phyloP scores from a whole-genome alignment of 2,797 vertebrate genomes.

The Neostethus bicornis region DNA sequence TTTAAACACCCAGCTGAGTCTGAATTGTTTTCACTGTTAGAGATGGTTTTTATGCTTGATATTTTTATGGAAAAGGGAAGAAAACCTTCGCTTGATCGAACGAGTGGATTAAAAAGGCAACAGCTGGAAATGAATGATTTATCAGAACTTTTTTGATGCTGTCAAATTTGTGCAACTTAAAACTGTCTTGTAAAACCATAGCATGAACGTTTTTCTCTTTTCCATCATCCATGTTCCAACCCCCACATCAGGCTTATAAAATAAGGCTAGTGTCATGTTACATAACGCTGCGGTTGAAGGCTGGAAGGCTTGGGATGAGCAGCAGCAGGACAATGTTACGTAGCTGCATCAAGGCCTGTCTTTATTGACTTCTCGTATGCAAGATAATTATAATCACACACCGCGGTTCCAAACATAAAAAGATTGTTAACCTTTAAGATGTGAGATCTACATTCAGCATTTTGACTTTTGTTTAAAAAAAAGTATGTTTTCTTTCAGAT shows the following conservation, averaged over 20 bases:
- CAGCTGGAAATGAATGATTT: not conserved
- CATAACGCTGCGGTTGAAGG: conserved; percentile 37
- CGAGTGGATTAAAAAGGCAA: conserved; percentile 1
- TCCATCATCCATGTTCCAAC: conserved; percentile 32
- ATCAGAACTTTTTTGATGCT: conserved; percentile 4
- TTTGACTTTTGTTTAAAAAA: not conserved
- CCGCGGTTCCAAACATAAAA: not conserved
- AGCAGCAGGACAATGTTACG: conserved; percentile 23
- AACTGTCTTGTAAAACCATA: conserved; percentile 19
- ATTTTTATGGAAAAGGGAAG: conserved; percentile 1
- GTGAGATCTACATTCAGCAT: not conserved
- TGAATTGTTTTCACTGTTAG: not conserved
- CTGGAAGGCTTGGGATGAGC: conserved; percentile 30
- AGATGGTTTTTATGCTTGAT: not conserved
- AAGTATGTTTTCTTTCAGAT: not conserved
- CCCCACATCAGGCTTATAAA: conserved; percentile 46
- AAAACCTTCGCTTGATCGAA: not conserved
- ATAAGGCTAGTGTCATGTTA: conserved; percentile 46
- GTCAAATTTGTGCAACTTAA: conserved; percentile 3
- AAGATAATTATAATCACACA: not conserved
- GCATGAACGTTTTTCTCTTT: conserved; percentile 11
- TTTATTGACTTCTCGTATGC: conserved; percentile 3
- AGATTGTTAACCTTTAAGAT: not conserved
- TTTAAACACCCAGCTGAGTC: conserved; percentile 5
- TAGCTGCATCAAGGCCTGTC: conserved; percentile 8